Base-by-base conservation (phyloP, 2,113 vertebrate genomes). In the Cyprinus carpio region DNA sequence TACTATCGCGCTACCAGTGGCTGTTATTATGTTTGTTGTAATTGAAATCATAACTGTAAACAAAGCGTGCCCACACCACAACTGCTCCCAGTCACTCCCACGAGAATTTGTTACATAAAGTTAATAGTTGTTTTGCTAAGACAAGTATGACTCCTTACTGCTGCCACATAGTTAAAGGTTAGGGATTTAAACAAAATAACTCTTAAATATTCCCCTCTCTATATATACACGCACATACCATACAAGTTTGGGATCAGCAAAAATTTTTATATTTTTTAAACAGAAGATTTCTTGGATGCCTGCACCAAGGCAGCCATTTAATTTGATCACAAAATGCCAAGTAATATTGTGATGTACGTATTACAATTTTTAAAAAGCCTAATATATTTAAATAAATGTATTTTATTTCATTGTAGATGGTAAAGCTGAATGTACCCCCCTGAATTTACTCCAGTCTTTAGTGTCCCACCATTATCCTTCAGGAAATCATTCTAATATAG, bases 11-110 rank as follows among this genome's bases (percentile, higher is more conserved):
- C 54, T 71, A 79, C 56, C 75, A 46, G 6, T 51, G 15, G 58
- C 72, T 85, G 60, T 77, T 65, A 56, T 76, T 84, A 65, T 31
- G 46, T 69, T 84, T 84, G 62, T 54, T 84, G 65, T 74, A 64
- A 15, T 76, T 75, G 65, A 72, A 76, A 84, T 80, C 58, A 20
- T 76, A 76, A 76, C 29, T 12, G 82, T 34, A 58, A 62, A 76
- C 23, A 65, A 76, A 84, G 29, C 82, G 64, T 65, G 13, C 12
- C 46, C 4, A 15, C 71, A 51, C 82, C 31, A 49, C 18, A n/a
- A n/a, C 18, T 49, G 25, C 40, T 62, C 25, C 12, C 10, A 60
- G 71, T 75, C n/a, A 75, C 56, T 84, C n/a, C 40, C 16, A 49
- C 34, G 51, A 58, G 65, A 46, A 51, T 76, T 67, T 65, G 12